Percentiles rank a stretch among this genome's conserved stretches.
Conservation (phyloP, 1,140 invertebrate species). For the Pseudomyrmex pallidus region DNA sequence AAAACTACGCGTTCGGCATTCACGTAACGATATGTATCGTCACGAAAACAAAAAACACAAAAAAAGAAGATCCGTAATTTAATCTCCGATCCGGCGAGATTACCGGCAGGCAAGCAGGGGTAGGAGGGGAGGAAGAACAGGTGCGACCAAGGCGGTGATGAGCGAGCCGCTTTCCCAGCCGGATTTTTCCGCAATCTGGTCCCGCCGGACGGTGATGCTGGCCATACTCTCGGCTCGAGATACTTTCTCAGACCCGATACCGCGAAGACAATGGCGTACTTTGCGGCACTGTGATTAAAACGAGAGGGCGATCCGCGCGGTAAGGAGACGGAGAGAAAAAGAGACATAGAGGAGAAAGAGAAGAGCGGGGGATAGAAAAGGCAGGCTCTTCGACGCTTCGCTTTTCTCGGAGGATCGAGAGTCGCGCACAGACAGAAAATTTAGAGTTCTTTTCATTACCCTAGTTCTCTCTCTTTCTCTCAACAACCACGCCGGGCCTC, state of each 20-base stretch:
- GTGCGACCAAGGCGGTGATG: constrained; percentile 63
- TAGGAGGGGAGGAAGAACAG: constrained; percentile 37
- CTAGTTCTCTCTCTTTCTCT: constrained; percentile 69
- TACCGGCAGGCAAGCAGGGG: constrained; percentile 23
- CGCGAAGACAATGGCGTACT: constrained; percentile 83
- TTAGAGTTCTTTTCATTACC: constrained; percentile 79
- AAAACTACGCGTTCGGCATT: neutral
- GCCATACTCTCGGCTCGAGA: constrained; percentile 47
- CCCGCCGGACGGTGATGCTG: constrained; percentile 49
- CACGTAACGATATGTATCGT: constrained; percentile 18
- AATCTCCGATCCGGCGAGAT: constrained; percentile 57
- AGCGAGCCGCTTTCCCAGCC: constrained; percentile 67
- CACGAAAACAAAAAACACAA: too few relatives aligned
- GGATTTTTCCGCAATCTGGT: constrained; percentile 71
- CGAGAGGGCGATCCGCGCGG: constrained; percentile 77
- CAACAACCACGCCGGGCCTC: constrained; percentile 70
- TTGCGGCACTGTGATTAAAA: constrained; percentile 84
- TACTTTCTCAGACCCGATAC: constrained; percentile 80
- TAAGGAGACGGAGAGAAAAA: constrained; percentile 35
- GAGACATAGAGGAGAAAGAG: neutral
- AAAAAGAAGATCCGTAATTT: constrained; percentile 47
- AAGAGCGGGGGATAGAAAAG: constrained; percentile 12
- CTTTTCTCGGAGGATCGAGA: constrained; percentile 46
- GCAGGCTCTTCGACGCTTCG: neutral
- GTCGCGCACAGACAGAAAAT: constrained; percentile 62